Conservation (phyloP, 2,888 invertebrate genomes). For the Lochmaea crataegi region DNA sequence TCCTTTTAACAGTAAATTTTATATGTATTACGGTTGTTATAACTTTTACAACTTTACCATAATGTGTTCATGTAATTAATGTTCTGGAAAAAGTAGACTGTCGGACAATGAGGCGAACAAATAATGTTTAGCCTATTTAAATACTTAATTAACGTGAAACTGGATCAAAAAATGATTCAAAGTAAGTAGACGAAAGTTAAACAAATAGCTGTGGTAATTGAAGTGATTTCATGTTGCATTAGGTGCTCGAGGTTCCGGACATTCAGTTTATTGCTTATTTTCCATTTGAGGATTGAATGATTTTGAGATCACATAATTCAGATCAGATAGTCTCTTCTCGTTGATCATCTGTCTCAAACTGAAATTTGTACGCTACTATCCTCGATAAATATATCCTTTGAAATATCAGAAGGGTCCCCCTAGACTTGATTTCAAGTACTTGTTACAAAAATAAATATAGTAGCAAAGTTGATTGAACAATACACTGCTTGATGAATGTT, state of each 20-base stretch:
- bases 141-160: constrained; percentile 6
- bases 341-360: too few relatives aligned
- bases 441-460: too few relatives aligned
- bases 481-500: too few relatives aligned
- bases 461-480: too few relatives aligned
- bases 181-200: not conserved
- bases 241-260: not conserved
- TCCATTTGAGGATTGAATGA: too few relatives aligned
- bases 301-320: too few relatives aligned
- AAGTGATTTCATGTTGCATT: not conserved
- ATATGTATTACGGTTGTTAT: not conserved
- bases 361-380: too few relatives aligned
- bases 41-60: constrained; percentile 8
- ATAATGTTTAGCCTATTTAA: not conserved
- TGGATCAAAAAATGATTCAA: not conserved
- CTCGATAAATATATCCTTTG: too few relatives aligned
- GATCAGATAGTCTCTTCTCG: too few relatives aligned
- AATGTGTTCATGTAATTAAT: constrained; percentile 8
- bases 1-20: constrained; percentile 3
- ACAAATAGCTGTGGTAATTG: not conserved
- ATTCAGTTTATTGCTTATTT: too few relatives aligned
- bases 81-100: constrained; percentile 13
- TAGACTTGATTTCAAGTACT: too few relatives aligned
- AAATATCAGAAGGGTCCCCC: too few relatives aligned
- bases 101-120: constrained; percentile 1